These are phyloP conservation scores for Andrena trimmerana DNA, from an alignment of 2,888 invertebrate genomes.

Conservation along the genomic window DNA sequence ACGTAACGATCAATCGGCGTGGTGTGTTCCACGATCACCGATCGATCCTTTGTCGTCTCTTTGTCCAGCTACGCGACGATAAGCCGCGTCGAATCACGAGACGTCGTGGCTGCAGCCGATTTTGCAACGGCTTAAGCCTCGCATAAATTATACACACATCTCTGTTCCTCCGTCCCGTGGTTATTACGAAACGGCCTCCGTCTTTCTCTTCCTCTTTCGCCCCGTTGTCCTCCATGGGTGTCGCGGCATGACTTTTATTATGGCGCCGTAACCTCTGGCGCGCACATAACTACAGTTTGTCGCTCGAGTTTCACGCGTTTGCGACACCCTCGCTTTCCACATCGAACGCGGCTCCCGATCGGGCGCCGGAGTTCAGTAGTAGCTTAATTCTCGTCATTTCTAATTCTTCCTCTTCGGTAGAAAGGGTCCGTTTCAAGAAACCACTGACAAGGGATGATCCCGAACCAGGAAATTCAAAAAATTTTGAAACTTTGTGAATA, in stretches of 20 bases:
- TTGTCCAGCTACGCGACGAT: constrained; percentile 73
- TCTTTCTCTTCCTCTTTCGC: constrained; percentile 34
- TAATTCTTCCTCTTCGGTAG: not conserved
- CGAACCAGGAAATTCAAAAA: too few relatives aligned
- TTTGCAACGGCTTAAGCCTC: constrained; percentile 76
- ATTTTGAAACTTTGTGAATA: too few relatives aligned
- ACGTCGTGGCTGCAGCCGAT: constrained; percentile 62
- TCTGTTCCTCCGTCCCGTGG: constrained; percentile 15
- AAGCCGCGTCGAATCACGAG: constrained; percentile 76
- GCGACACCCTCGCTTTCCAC: constrained; percentile 53
- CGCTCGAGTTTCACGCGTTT: constrained; percentile 56
- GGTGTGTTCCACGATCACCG: constrained; percentile 54
- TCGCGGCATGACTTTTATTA: constrained; percentile 68
- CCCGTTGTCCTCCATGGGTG: constrained; percentile 28
- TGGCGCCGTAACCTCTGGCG: constrained; percentile 55
- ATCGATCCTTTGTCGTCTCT: constrained; percentile 73
- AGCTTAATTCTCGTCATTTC: not conserved
- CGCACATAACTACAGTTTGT: constrained; percentile 49
- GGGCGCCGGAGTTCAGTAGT: not conserved
- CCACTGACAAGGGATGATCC: not conserved
- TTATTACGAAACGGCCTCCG: constrained; percentile 57
- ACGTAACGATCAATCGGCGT: constrained; percentile 54
- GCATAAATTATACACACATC: constrained; percentile 74
- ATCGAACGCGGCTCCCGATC: constrained; percentile 17
- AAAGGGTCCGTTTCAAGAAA: not conserved